phyloP scores from a whole-genome alignment of 2,113 vertebrate genomes.

The Lamprotornis superbus region DNA sequence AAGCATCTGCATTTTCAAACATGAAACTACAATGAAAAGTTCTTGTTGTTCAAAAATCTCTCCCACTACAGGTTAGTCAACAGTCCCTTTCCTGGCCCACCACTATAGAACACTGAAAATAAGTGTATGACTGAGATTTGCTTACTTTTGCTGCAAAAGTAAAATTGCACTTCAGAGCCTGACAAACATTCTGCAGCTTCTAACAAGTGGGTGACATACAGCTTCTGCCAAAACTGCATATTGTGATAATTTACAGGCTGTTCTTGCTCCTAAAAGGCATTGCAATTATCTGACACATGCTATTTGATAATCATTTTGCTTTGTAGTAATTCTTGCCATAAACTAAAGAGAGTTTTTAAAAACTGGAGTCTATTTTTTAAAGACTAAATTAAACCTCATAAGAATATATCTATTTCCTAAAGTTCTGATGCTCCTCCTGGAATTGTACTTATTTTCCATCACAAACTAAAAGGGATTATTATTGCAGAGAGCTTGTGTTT shows the following conservation, averaged over 20 bases:
- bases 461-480: neutral
- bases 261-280: neutral
- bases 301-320: neutral
- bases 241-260: neutral
- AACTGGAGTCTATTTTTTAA: neutral
- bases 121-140: neutral
- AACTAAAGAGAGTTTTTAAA: neutral
- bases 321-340: neutral
- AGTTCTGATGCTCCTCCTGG: neutral
- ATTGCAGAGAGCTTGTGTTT: neutral
- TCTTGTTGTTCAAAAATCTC: neutral
- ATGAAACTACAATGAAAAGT: neutral
- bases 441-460: neutral
- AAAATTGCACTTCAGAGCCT: neutral
- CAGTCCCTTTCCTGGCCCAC: neutral
- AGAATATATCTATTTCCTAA: neutral
- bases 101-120: neutral
- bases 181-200: neutral
- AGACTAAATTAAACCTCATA: neutral
- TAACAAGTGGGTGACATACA: accelerated
- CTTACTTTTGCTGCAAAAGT: neutral
- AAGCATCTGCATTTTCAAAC: neutral
- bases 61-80: neutral
- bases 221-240: neutral
- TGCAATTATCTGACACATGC: neutral